Evolutionary conservation across 1,140 invertebrate species (phyloP).

Genomic region (Brachystomella parvula): DNA sequence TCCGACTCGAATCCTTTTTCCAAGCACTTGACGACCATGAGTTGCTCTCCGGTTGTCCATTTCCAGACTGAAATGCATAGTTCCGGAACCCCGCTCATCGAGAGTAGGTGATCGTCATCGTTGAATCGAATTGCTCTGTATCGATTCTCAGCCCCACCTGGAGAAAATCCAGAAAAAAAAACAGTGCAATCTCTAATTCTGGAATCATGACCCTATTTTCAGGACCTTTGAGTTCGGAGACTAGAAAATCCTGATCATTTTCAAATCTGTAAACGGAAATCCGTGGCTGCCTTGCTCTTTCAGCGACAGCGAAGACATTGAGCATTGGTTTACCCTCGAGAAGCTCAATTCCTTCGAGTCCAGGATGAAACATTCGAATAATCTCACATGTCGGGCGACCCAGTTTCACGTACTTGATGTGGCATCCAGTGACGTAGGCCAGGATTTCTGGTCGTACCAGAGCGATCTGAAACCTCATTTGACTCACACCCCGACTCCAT

Average conservation of each 20-base stretch:
- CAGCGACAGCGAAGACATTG: conserved; percentile 27
- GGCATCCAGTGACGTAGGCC: conserved; percentile 26
- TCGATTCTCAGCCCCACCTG: conserved; percentile 23
- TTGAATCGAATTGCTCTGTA: conserved; percentile 22
- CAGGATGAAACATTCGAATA: conserved; percentile 24
- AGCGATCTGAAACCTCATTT: conserved; percentile 9
- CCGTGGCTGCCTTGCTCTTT: conserved; percentile 15
- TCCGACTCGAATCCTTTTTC: neutral
- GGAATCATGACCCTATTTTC: neutral
- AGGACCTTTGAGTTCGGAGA: conserved; percentile 13
- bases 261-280: conserved; percentile 28
- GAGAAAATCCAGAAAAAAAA: neutral
- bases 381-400: conserved; percentile 6
- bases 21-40: conserved; percentile 11
- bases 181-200: neutral
- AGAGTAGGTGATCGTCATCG: conserved; percentile 23
- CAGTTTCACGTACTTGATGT: conserved; percentile 25
- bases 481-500: conserved; percentile 24
- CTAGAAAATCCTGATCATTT: conserved; percentile 12
- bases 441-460: conserved; percentile 11
- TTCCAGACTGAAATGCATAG: conserved; percentile 24
- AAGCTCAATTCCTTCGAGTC: conserved; percentile 16
- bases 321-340: conserved; percentile 20
- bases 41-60: conserved; percentile 20
- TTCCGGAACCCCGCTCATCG: conserved; percentile 21